Conservation (phyloP, 1,140 invertebrate species). For the Eumaeus atala region DNA sequence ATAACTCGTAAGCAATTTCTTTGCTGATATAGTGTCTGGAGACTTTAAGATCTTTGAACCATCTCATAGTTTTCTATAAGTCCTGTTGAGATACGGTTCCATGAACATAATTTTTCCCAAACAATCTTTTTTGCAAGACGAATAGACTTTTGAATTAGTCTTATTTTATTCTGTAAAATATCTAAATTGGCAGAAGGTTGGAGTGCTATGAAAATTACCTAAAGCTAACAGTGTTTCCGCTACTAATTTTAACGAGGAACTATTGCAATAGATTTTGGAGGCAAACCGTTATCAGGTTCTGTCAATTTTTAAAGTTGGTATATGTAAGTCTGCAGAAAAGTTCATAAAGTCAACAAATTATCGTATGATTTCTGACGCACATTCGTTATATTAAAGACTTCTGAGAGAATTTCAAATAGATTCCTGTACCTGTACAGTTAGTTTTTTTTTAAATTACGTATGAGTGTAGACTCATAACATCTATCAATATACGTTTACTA, state of each 20-base stretch:
- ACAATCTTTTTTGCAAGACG: conserved; percentile 7
- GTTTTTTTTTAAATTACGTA: conserved; percentile 28
- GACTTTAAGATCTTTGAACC: conserved; percentile 24
- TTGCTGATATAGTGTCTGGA: neutral
- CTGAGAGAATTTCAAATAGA: conserved; percentile 5
- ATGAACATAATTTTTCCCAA: conserved; percentile 24
- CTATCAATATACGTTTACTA: conserved; percentile 21
- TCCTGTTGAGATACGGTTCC: conserved; percentile 16
- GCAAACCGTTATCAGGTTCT: conserved; percentile 23
- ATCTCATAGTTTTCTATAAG: conserved; percentile 28
- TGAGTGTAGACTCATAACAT: conserved; percentile 18
- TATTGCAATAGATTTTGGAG: conserved; percentile 34
- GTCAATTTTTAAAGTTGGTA: conserved; percentile 16
- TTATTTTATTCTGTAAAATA: conserved; percentile 23
- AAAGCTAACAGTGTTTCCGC: conserved; percentile 33
- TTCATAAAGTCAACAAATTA: neutral
- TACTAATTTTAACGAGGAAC: conserved; percentile 24
- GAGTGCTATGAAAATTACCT: conserved; percentile 28
- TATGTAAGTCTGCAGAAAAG: conserved; percentile 4
- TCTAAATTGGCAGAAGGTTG: conserved; percentile 32
- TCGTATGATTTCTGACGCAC: neutral
- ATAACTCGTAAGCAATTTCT: conserved; percentile 2
- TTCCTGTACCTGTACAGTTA: conserved; percentile 24
- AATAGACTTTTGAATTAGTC: too few species aligned
- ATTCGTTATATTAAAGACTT: conserved; percentile 11